Percentiles rank a stretch among this genome's conserved stretches.
These are phyloP conservation scores for Cryptocephalus primarius DNA, from an alignment of 2,888 invertebrate genomes.

Conservation along the genomic window DNA sequence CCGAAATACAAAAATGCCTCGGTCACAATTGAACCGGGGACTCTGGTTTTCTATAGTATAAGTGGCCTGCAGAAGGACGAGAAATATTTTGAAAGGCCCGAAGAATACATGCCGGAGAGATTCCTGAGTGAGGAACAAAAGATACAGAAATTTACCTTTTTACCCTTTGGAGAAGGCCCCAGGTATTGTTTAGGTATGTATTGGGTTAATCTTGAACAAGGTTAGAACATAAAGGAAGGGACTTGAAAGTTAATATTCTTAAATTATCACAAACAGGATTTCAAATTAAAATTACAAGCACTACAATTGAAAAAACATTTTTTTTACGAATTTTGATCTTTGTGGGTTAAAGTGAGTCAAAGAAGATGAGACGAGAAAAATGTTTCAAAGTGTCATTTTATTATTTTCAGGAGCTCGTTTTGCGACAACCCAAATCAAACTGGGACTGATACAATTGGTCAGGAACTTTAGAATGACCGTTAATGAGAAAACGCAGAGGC, in stretches of 20 bases:
- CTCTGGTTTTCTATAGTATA: slow-evolving; percentile 3
- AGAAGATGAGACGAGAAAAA: too few species aligned
- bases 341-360: too few species aligned
- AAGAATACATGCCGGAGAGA: slow-evolving; percentile 8
- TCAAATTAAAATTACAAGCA: too few species aligned
- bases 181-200: slow-evolving; percentile 8
- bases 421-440: background rate
- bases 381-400: too few species aligned
- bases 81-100: slow-evolving; percentile 7
- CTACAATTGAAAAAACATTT: too few species aligned
- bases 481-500: too few species aligned
- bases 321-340: too few species aligned
- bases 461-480: too few species aligned
- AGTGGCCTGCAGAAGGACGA: slow-evolving; percentile 5
- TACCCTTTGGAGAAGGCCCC: slow-evolving; percentile 8
- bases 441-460: background rate
- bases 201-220: background rate
- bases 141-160: slow-evolving; percentile 2
- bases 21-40: slow-evolving; percentile 5
- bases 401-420: background rate
- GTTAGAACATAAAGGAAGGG: background rate
- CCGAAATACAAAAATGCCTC: slow-evolving; percentile 6
- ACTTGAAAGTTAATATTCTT: too few species aligned
- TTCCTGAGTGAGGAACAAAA: slow-evolving; percentile 3
- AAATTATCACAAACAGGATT: too few species aligned